These are phyloP conservation scores for Ochropacha duplaris DNA, from an alignment of 2,888 invertebrate species.

Conservation along the genomic window DNA sequence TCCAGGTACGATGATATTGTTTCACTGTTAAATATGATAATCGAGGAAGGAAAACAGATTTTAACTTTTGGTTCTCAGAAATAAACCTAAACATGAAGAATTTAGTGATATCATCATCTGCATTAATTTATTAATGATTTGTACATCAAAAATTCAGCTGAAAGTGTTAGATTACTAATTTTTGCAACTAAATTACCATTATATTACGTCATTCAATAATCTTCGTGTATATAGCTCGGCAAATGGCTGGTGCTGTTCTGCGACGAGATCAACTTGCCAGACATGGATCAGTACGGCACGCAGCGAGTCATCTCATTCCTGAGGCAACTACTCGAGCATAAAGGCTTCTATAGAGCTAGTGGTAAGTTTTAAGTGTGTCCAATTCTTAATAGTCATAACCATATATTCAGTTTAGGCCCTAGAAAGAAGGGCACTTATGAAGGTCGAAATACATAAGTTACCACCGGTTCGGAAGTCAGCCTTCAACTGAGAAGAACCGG, in stretches of 20 bases:
- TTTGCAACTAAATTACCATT: neutral
- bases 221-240: conserved; percentile 85
- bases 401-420: too few species aligned
- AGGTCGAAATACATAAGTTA: too few species aligned
- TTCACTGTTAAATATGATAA: neutral
- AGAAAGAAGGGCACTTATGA: too few species aligned
- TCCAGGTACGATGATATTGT: conserved; percentile 83
- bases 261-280: conserved; percentile 99
- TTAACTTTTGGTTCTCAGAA: neutral
- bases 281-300: conserved; percentile 98
- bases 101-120: neutral
- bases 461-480: too few species aligned
- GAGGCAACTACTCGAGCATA: conserved; percentile 98
- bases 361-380: conserved; percentile 61
- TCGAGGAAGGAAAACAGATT: neutral
- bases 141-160: too few species aligned
- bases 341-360: conserved; percentile 93
- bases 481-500: too few species aligned
- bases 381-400: too few species aligned
- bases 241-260: conserved; percentile 99
- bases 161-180: too few species aligned
- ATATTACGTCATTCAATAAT: conserved; percentile 5
- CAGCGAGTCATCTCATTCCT: conserved; percentile 99
- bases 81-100: neutral
- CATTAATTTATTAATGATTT: neutral